Conservation (phyloP, 2,113 vertebrate genomes). For the Hypocryptadius cinnamomeus region DNA sequence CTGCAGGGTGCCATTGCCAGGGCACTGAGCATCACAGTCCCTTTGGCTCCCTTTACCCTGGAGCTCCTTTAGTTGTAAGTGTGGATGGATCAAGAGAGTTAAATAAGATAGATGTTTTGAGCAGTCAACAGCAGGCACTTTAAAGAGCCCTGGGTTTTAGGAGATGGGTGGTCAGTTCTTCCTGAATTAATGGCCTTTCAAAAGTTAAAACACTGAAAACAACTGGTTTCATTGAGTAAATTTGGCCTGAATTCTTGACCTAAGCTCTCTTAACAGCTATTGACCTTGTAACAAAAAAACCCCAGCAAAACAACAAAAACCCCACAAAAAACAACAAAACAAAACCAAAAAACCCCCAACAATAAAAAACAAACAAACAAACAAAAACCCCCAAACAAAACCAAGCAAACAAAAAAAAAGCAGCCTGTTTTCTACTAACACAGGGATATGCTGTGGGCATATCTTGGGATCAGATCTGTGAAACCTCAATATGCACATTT, state of each 20-base stretch:
- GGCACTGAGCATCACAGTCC: neutral
- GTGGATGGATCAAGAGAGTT: neutral
- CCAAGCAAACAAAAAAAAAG: neutral
- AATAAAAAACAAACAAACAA: neutral
- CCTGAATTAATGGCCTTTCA: neutral
- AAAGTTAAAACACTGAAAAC: neutral
- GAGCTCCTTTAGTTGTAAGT: neutral
- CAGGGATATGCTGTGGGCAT: neutral
- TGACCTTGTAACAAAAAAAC: neutral
- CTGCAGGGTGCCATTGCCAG: neutral
- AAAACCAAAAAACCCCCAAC: neutral
- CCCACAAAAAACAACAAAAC: neutral
- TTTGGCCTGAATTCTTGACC: neutral
- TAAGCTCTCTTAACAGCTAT: neutral
- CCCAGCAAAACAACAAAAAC: too few species aligned
- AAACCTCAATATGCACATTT: neutral
- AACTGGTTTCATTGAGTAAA: neutral
- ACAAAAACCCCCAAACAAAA: too few species aligned
- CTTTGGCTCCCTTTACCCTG: neutral
- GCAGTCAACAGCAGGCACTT: neutral
- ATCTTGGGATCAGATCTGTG: neutral
- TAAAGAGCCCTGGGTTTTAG: neutral
- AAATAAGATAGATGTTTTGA: neutral
- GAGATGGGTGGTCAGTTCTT: neutral
- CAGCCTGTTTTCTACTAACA: neutral